Evolutionary conservation across 2,797 vertebrate species (phyloP), one percentile per base, ranked within the genome.

Genomic region (Peromyscus nudipes): DNA sequence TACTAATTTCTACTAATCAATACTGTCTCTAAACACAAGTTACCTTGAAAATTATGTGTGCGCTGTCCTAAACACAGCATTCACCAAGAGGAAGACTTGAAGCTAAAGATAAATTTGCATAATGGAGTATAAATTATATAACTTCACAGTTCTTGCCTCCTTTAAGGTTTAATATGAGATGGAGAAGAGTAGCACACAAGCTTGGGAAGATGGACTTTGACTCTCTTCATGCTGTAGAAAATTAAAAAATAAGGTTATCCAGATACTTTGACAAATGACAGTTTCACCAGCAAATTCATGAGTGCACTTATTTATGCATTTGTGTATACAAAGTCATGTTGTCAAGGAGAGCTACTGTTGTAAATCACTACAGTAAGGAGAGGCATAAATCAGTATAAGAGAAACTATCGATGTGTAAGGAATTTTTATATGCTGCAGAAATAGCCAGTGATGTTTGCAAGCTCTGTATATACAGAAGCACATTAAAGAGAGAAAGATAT

Each of bases 1-100:
- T 73, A 94, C 34, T 86, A 91, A 91, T 82, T 89, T 87, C 29
- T 73, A 94, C 29, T 86, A 91, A 91, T n/a, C 62, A 62, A 79
- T 75, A 19, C 19, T 67, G 4, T 9, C 5, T 19, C 10, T 40
- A 85, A 43, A 85, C 55, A 57, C 0, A 62, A 21, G 49, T 85
- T 79, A 1, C 25, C 80, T 93, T 97, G 80, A 83, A 95, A 87
- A 80, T 60, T 95, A 80, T 81, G 29, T 67, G 11, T 40, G 34
- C 3, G 1, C 12, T 43, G 13, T 93, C 57, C 64, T n/a, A 73
- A 85, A 60, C 2, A 82, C 37, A 52, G 11, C 57, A 46, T 60
- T 94, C 60, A 80, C 0, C 16, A 19, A 79, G 12, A 86, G 25
- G 27, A 27, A 94, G 31, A 92, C 14, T 83, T 60, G 27, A 92